phyloP scores from a whole-genome alignment of 2,113 vertebrate genomes.

The Helogale parvula region DNA sequence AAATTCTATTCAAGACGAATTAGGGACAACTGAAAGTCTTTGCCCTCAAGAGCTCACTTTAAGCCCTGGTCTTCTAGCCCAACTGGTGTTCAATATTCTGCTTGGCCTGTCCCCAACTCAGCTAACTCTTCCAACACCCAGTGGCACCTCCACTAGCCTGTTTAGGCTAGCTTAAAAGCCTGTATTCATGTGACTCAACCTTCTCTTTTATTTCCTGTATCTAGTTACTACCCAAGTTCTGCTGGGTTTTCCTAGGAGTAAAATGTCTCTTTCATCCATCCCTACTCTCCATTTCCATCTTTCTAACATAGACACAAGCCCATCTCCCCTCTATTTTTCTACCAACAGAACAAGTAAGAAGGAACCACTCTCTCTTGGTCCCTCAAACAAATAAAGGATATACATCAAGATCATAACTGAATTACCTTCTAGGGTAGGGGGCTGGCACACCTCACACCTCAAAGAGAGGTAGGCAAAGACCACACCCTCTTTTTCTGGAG shows the following conservation, averaged over 20 bases:
- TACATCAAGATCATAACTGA: not conserved
- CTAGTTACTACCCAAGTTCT: not conserved
- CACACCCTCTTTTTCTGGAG: not conserved
- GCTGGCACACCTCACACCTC: not conserved
- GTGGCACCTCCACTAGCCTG: not conserved
- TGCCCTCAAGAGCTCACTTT: not conserved
- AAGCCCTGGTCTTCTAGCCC: not conserved
- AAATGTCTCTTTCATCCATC: not conserved
- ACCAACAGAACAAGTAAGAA: conserved; percentile 2
- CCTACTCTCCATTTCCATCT: not conserved
- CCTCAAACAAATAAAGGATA: not conserved
- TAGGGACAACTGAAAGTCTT: not conserved
- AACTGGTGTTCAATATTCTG: not conserved
- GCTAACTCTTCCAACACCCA: not conserved
- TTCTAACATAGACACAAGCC: not conserved
- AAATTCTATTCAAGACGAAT: not conserved
- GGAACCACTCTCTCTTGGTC: not conserved
- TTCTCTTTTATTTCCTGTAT: not conserved
- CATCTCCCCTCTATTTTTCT: not conserved
- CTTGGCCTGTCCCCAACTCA: not conserved
- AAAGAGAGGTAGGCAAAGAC: not conserved
- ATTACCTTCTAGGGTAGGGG: not conserved
- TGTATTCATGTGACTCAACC: not conserved
- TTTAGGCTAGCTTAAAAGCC: not conserved
- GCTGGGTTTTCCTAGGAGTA: not conserved